phyloP scores from a whole-genome alignment of 1,140 invertebrate species.

The Musca domestica region DNA sequence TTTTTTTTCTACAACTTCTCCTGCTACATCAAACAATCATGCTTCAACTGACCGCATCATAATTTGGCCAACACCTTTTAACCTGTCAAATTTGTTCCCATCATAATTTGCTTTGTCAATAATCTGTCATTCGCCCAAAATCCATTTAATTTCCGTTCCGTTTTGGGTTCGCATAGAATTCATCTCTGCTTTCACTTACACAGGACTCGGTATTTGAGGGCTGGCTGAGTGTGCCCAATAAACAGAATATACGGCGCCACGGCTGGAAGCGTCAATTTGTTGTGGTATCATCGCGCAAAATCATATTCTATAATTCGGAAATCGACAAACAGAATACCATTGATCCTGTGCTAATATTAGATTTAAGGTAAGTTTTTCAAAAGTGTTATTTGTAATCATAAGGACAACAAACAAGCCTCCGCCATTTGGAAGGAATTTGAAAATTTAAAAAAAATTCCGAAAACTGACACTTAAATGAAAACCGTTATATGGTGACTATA shows the following conservation, averaged over 20 bases:
- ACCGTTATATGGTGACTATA: no score
- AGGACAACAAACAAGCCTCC: no score
- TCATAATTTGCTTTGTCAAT: not conserved
- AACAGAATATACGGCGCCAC: slow-evolving; percentile 91
- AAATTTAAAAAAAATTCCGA: no score
- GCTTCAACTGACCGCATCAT: not conserved
- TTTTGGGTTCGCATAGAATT: slow-evolving; percentile 37
- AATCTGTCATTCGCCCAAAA: not conserved
- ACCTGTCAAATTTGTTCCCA: not conserved
- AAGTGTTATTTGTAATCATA: not conserved
- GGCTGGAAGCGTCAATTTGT: slow-evolving; percentile 98
- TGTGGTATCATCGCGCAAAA: slow-evolving; percentile 93
- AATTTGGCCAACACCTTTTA: no score
- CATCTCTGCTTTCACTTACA: slow-evolving; percentile 49
- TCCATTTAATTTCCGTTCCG: not conserved
- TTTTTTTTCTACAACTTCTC: slow-evolving; percentile 8
- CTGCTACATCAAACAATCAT: not conserved
- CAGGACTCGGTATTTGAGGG: slow-evolving; percentile 83
- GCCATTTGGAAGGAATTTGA: no score
- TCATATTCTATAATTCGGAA: slow-evolving; percentile 96
- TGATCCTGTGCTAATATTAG: slow-evolving; percentile 90
- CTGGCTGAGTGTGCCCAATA: slow-evolving; percentile 92
- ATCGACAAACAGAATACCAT: slow-evolving; percentile 87
- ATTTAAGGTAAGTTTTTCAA: slow-evolving; percentile 76
- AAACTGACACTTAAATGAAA: no score